Conservation (phyloP, 1,140 invertebrate species). For the Chlorops oryzae region DNA sequence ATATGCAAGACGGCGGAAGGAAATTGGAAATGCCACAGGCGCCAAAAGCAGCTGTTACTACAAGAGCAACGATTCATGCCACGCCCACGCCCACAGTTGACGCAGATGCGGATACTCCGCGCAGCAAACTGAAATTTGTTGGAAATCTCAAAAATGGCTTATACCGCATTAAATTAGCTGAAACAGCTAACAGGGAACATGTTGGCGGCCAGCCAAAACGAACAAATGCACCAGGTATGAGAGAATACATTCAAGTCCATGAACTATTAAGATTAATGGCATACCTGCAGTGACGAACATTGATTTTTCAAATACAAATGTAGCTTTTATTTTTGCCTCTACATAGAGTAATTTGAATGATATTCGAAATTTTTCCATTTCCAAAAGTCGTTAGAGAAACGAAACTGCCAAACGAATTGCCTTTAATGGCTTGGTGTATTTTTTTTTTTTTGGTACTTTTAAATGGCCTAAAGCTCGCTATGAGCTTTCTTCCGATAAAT, state of each 20-base stretch:
- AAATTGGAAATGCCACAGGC: no score
- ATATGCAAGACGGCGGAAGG: no score
- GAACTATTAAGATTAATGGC: background rate
- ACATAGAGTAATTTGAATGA: no score
- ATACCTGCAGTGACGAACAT: background rate
- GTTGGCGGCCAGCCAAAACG: conserved; percentile 1
- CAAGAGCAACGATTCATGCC: background rate
- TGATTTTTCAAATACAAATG: background rate
- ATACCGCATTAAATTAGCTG: conserved; percentile 20
- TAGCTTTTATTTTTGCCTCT: no score
- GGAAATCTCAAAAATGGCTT: conserved; percentile 14
- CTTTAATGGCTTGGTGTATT: no score
- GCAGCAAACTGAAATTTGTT: conserved; percentile 11
- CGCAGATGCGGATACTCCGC: background rate
- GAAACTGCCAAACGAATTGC: no score
- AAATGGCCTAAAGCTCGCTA: no score
- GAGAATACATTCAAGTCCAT: background rate
- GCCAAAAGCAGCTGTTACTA: background rate
- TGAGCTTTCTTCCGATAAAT: no score
- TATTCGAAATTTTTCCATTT: no score
- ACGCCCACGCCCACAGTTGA: background rate
- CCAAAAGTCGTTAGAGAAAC: no score
- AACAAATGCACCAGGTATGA: background rate
- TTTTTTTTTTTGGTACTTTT: no score
- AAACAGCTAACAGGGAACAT: conserved; percentile 19